Conservation (phyloP, 2,113 vertebrate species). For the Erinaceus europaeus region DNA sequence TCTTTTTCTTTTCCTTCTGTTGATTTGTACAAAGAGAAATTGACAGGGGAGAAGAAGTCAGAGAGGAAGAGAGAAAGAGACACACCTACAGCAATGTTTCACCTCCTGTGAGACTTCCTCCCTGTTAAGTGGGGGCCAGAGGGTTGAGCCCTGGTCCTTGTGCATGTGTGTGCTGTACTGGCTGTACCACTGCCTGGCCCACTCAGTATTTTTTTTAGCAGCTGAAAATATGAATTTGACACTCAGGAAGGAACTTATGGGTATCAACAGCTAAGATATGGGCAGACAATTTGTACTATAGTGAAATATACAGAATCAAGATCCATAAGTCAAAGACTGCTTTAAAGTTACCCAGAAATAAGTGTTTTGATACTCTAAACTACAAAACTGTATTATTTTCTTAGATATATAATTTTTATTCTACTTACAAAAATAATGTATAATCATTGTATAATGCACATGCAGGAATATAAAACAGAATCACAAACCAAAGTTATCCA, state of each 20-base stretch:
- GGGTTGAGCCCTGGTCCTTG: too few species aligned
- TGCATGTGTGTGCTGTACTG: too few species aligned
- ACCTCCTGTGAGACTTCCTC: too few species aligned
- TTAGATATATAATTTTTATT: neutral
- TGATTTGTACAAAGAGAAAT: too few species aligned
- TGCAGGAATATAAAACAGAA: neutral
- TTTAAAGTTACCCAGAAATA: neutral
- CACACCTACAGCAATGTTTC: too few species aligned
- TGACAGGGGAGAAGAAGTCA: too few species aligned
- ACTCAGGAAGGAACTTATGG: neutral
- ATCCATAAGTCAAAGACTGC: neutral
- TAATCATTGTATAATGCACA: neutral
- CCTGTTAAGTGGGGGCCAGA: too few species aligned
- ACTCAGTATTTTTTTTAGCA: neutral
- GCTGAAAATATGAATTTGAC: neutral
- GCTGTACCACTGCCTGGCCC: too few species aligned
- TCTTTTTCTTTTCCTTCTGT: too few species aligned
- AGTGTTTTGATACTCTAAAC: neutral
- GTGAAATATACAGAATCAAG: neutral
- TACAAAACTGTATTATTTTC: neutral
- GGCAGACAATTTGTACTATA: neutral
- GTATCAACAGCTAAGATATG: neutral
- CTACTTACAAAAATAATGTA: neutral
- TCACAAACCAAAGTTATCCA: neutral
- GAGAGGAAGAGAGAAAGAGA: too few species aligned